A percentile compares a stretch with the other conserved stretches of the same genome.
Conservation (phyloP, 2,888 invertebrate species). For the Temnothorax unifasciatus region DNA sequence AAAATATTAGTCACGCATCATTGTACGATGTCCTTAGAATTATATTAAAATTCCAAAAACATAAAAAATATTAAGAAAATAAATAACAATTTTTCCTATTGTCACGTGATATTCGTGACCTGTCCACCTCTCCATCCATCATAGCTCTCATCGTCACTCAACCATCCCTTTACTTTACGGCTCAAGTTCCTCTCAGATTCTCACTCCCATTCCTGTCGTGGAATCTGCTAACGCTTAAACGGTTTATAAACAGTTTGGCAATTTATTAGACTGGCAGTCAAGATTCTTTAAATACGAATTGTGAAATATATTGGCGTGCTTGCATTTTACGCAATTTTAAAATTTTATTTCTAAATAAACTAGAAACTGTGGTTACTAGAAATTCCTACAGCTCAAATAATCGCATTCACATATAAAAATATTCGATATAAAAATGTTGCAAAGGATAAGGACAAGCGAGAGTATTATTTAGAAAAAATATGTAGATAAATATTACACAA, state of each 20-base stretch:
- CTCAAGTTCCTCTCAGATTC: conserved; percentile 68
- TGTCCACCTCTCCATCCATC: conserved; percentile 82
- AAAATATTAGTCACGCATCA: not conserved
- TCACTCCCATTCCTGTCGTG: conserved; percentile 72
- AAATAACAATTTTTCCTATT: conserved; percentile 67
- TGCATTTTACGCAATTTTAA: not conserved
- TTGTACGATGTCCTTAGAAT: not conserved
- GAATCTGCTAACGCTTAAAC: conserved; percentile 81
- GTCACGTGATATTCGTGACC: conserved; percentile 69
- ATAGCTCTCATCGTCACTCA: conserved; percentile 73
- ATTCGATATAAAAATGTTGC: not conserved
- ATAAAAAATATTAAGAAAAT: conserved; percentile 54
- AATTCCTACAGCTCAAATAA: not conserved
- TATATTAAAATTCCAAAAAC: conserved; percentile 29
- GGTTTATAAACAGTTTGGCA: conserved; percentile 81
- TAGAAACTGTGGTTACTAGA: not conserved
- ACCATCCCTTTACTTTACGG: conserved; percentile 51
- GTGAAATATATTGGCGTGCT: conserved; percentile 20
- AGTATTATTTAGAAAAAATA: conserved; percentile 34
- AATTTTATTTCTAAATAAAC: not conserved
- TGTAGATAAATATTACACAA: not conserved
- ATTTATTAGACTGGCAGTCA: conserved; percentile 78
- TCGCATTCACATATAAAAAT: not conserved
- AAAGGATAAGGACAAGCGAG: conserved; percentile 5
- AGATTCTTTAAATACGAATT: conserved; percentile 56